phyloP scores from a whole-genome alignment of 2,888 invertebrate genomes.

The Xestoiulus laeticollis region DNA sequence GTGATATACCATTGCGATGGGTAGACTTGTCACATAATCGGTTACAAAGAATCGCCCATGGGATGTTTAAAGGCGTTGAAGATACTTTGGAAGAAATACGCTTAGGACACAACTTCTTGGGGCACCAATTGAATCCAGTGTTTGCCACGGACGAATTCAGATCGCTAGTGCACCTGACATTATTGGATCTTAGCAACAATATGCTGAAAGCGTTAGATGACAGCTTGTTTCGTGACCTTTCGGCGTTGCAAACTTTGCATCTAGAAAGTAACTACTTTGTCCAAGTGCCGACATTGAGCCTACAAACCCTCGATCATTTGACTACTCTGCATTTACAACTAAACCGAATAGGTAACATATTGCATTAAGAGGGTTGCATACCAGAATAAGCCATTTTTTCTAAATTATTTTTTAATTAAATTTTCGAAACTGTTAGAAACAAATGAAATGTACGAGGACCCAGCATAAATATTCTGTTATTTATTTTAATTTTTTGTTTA shows the following conservation, averaged over 20 bases:
- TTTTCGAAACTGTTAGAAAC: too few relatives aligned
- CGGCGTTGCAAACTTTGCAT: slow-evolving; percentile 73
- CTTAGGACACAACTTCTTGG: slow-evolving; percentile 83
- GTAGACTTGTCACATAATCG: slow-evolving; percentile 86
- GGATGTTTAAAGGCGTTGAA: slow-evolving; percentile 68
- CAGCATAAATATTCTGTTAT: too few relatives aligned
- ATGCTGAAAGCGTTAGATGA: slow-evolving; percentile 84
- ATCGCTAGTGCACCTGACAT: slow-evolving; percentile 75
- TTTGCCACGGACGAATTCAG: slow-evolving; percentile 88
- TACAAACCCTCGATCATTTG: slow-evolving; percentile 81
- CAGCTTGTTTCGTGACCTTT: slow-evolving; percentile 76
- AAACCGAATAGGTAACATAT: slow-evolving; percentile 86
- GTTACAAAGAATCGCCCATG: slow-evolving; percentile 79
- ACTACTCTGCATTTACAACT: slow-evolving; percentile 77
- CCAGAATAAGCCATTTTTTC: too few relatives aligned
- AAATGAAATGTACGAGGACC: too few relatives aligned
- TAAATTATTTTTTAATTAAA: too few relatives aligned
- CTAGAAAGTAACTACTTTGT: slow-evolving; percentile 83
- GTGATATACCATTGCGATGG: slow-evolving; percentile 76
- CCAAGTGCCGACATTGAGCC: slow-evolving; percentile 77
- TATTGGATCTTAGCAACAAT: slow-evolving; percentile 83
- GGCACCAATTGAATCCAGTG: slow-evolving; percentile 89
- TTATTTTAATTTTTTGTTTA: too few relatives aligned
- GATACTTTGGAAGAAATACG: slow-evolving; percentile 75
- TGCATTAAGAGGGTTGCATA: too few relatives aligned